Evolutionary conservation across 2,113 vertebrate species (phyloP), one percentile per base, ranked within the genome.

Genomic region (Larimichthys polyactis): DNA sequence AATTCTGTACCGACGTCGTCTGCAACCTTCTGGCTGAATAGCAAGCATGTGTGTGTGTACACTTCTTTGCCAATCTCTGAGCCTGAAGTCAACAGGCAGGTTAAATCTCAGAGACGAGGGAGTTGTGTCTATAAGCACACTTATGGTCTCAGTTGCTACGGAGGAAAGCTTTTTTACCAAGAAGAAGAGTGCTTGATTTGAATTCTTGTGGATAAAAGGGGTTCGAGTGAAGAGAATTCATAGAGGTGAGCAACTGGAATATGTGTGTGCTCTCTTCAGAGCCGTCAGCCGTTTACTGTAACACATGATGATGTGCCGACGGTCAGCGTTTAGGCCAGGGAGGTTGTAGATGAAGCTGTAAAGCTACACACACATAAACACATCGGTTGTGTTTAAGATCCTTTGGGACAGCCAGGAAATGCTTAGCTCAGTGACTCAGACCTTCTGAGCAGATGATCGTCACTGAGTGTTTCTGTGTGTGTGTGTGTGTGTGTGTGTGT

Each of bases 341-440:
- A 70, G 70, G 36, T 29, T 81, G 75, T 20, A 22, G 62, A 62
- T 87, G 17, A 62, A 14, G 14, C n/a, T 24, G 6, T 15, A 10
- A 60, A 71, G n/a, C 48, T 57, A 15, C n/a, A 68, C 9, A 6
- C 16, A 24, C 20, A 48, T 22, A 51, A 14, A 40, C 66, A 27
- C 43, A 52, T 1, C 20, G 81, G 52, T 65, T 90, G 71, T 81
- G 80, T 84, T 80, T 77, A 62, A 82, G 73, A 62, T 87, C 89
- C 87, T 87, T 46, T 75, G 86, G 82, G 88, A 90, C 57, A 36
- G 54, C 36, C 5, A 60, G 75, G 71, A 89, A 92, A 87, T 89
- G 92, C 90, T 94, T 86, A 92, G 90, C 91, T 92, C 82, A 81
- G 87, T 87, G 72, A 84, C 48, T 89, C 44, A 49, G 80, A 90